phyloP scores from a whole-genome alignment of 2,888 invertebrate genomes.

The Brenthis hecate region DNA sequence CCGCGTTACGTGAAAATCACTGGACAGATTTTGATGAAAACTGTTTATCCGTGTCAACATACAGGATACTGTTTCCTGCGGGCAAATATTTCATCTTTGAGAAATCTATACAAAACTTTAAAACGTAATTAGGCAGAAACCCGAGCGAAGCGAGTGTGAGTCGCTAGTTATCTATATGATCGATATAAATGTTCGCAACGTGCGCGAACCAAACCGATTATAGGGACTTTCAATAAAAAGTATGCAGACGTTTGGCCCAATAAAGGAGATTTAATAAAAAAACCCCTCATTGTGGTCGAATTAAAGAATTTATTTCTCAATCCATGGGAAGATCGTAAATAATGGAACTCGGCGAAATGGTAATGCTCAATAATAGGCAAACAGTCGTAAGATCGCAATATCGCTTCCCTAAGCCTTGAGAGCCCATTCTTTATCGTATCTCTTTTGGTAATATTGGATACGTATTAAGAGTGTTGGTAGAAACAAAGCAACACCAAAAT shows the following conservation, averaged over 20 bases:
- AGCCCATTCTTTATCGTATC: slow-evolving; percentile 52
- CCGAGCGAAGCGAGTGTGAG: too few species aligned
- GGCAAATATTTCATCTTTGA: too few species aligned
- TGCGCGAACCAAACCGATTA: too few species aligned
- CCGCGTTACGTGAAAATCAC: too few species aligned
- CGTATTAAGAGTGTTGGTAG: neutral
- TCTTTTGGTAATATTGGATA: slow-evolving; percentile 57
- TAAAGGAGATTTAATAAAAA: slow-evolving; percentile 6
- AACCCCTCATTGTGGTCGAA: slow-evolving; percentile 10
- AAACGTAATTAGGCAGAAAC: too few species aligned
- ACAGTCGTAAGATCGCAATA: slow-evolving; percentile 43
- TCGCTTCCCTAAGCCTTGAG: slow-evolving; percentile 45
- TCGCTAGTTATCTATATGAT: too few species aligned
- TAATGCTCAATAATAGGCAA: slow-evolving; percentile 40
- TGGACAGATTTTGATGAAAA: too few species aligned
- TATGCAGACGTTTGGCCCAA: neutral
- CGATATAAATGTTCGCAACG: too few species aligned
- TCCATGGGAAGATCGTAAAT: slow-evolving; percentile 20
- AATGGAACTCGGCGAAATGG: slow-evolving; percentile 28
- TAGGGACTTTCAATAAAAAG: too few species aligned
- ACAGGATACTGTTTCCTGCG: too few species aligned
- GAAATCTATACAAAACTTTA: too few species aligned
- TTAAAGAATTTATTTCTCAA: slow-evolving; percentile 24
- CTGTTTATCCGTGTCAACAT: too few species aligned
- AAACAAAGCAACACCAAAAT: slow-evolving; percentile 18